phyloP scores from a whole-genome alignment of 2,113 vertebrate genomes.

The Pelusios castaneus region DNA sequence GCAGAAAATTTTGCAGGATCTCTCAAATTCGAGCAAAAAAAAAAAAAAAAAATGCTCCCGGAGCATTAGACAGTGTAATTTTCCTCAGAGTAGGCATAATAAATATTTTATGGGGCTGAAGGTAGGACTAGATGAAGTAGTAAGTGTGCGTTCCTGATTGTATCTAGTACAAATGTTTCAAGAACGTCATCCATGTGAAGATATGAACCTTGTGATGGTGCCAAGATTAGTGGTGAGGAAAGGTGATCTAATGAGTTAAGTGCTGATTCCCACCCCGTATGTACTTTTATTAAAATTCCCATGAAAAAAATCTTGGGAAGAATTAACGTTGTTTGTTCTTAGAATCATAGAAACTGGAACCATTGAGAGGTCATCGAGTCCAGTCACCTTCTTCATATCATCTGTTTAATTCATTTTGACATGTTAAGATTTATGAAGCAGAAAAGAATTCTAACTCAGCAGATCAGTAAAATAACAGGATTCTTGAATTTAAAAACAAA shows the following conservation, averaged over 20 bases:
- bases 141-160: not conserved
- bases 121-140: rapidly evolving
- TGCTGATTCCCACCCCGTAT: not conserved
- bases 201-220: not conserved
- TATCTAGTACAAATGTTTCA: not conserved
- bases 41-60: rapidly evolving
- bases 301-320: not conserved
- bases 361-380: too few species aligned
- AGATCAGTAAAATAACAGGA: not conserved
- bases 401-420: not conserved
- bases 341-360: too few species aligned
- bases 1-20: not conserved
- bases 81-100: not conserved
- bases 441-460: not conserved
- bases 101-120: not conserved
- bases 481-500: not conserved
- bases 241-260: not conserved
- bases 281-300: not conserved
- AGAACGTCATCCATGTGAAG: not conserved
- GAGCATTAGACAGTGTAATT: not conserved
- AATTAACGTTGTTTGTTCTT: not conserved
- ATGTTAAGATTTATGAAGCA: not conserved
- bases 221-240: not conserved
- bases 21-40: not conserved
- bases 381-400: not conserved